Base-by-base conservation (phyloP, 2,797 vertebrate species). In the Danio tinwini region DNA sequence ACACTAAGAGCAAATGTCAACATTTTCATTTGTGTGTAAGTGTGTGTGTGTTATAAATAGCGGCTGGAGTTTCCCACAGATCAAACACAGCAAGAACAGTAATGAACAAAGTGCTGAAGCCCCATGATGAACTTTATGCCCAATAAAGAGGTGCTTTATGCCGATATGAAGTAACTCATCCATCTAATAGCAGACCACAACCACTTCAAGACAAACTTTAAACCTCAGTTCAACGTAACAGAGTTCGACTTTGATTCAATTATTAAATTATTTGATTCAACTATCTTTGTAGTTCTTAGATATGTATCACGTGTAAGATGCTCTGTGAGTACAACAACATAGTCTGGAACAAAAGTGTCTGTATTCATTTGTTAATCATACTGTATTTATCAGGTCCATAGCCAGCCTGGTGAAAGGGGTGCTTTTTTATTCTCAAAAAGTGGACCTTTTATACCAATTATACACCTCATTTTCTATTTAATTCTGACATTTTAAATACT, bases 61-160 rank as follows among this genome's bases (percentile, higher is more conserved):
- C 92, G 92, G 91, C 92, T 93, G 91, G 87, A 89, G 92, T 90
- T 92, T 90, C 91, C 89, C 88, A 87, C 92, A 93, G 92, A 91
- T 80, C 83, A 89, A 83, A 89, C 89, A 91, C 88, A 90, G 86
- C 89, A 91, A 91, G 90, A 89, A 90, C 84, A 89, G 91, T 90
- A 92, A 92, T 91, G 91, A 91, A 88, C 88, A 91, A 87, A 89
- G 90, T 90, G 90, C 87, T 88, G 29, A 74, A 40, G 47, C 44
- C 72, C 44, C 45, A 50, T 74, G 72, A 74, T 74, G 56, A 74
- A 62, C 72, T 74, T 74, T 50, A 74, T 49, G 72, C 72, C 56
- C 58, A 62, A 62, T 74, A 50, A 62, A 62, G 45, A 62, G 58
- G 45, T 62, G 14, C 58, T 74, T 74, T 62, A 74, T 74, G 29